These are phyloP conservation scores for Malurus leucopterus DNA, from an alignment of 2,797 vertebrate species.

Conservation along the genomic window DNA sequence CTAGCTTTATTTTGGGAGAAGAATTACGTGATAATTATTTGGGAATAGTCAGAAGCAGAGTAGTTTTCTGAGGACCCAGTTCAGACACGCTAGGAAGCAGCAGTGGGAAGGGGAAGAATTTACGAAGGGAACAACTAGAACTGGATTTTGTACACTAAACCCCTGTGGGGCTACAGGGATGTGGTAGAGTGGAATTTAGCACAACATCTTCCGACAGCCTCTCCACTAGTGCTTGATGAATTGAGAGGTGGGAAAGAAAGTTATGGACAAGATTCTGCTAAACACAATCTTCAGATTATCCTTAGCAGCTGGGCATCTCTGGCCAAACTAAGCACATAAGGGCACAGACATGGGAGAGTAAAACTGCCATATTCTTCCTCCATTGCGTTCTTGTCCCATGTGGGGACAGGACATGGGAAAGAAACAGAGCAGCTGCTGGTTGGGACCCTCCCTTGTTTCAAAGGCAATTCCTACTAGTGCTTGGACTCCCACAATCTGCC, in stretches of 20 bases:
- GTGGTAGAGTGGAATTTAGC: not conserved
- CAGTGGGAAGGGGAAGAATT: not conserved
- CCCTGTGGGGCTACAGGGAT: not conserved
- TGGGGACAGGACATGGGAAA: not conserved
- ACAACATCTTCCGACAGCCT: not conserved
- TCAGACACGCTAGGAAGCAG: not conserved
- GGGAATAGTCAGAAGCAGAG: slow-evolving; percentile 33
- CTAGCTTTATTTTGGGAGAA: slow-evolving; percentile 43
- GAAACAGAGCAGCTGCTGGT: not conserved
- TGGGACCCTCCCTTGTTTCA: not conserved
- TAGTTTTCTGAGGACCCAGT: not conserved
- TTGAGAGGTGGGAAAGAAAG: not conserved
- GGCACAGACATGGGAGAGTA: not conserved
- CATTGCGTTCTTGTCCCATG: not conserved
- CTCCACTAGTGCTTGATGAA: not conserved
- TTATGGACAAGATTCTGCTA: not conserved
- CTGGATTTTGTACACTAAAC: not conserved
- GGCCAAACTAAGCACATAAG: not conserved
- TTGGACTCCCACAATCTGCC: not conserved
- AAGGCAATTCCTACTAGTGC: not conserved
- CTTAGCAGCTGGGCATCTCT: not conserved
- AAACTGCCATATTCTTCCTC: not conserved
- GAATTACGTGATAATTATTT: slow-evolving; percentile 36
- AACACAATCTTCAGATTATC: not conserved
- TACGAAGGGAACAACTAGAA: not conserved